phyloP scores from a whole-genome alignment of 2,797 vertebrate species.

The Pelobates cultripes region DNA sequence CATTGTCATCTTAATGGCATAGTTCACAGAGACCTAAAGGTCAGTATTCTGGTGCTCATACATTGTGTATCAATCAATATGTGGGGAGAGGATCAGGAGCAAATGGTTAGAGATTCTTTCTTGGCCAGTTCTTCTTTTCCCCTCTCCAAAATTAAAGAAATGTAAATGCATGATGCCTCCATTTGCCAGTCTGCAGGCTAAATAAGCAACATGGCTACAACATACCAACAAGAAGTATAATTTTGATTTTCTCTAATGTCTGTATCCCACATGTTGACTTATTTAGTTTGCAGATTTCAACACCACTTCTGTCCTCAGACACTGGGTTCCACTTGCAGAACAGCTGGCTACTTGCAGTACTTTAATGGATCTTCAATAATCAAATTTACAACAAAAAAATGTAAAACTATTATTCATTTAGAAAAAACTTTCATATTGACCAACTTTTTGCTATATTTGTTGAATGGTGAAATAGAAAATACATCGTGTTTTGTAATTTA shows the following conservation, averaged over 20 bases:
- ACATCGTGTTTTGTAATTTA: too few relatives aligned
- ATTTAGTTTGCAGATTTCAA: constrained; percentile 73
- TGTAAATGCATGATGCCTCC: constrained; percentile 79
- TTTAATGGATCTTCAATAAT: not conserved
- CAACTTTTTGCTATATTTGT: not conserved
- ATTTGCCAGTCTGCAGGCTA: constrained; percentile 73
- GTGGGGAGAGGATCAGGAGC: constrained; percentile 66
- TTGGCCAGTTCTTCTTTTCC: constrained; percentile 61
- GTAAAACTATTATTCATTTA: not conserved
- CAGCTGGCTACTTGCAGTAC: constrained; percentile 47
- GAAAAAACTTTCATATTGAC: not conserved
- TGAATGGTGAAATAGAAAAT: not conserved
- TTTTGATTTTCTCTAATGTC: constrained; percentile 3
- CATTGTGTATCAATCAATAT: constrained; percentile 60
- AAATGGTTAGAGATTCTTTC: constrained; percentile 59
- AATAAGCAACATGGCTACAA: constrained; percentile 68
- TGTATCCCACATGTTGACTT: constrained; percentile 65
- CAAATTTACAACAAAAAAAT: not conserved
- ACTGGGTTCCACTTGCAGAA: constrained; percentile 65
- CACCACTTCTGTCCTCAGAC: constrained; percentile 82
- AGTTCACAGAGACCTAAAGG: constrained; percentile 98
- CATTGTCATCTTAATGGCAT: constrained; percentile 96
- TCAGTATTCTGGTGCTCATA: constrained; percentile 83
- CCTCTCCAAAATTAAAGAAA: constrained; percentile 56
- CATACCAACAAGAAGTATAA: not conserved